These are phyloP conservation scores for Urocitellus parryii DNA, from an alignment of 2,113 vertebrate genomes.

Conservation along the genomic window DNA sequence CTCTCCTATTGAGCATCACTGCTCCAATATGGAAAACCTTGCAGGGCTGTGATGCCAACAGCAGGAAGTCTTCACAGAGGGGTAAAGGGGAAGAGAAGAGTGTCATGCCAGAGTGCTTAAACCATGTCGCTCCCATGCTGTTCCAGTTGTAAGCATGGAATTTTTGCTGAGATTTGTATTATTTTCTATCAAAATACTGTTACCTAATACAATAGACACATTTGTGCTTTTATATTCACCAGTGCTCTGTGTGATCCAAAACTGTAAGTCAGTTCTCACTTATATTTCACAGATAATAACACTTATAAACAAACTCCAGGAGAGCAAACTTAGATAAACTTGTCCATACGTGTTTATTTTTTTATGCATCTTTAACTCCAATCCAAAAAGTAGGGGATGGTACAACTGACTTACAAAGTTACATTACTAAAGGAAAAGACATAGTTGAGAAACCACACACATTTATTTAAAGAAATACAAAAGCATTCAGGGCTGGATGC, in stretches of 20 bases:
- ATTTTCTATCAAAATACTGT: constrained; percentile 27
- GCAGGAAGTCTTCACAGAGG: neutral
- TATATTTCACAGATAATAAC: neutral
- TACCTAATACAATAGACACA: neutral
- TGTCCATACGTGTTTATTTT: neutral
- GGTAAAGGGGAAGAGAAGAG: neutral
- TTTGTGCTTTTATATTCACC: neutral
- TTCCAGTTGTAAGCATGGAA: neutral
- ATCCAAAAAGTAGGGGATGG: neutral
- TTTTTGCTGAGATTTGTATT: neutral
- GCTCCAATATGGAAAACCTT: neutral
- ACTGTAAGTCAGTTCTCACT: constrained; percentile 6
- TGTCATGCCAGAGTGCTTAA: neutral
- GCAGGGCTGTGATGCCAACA: neutral
- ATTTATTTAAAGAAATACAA: constrained; percentile 26
- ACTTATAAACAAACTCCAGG: neutral
- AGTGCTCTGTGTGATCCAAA: neutral
- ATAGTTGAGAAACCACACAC: neutral
- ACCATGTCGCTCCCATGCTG: neutral
- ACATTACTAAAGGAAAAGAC: neutral
- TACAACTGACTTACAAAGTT: neutral
- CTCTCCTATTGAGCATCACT: neutral
- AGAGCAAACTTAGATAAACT: neutral
- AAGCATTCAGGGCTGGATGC: neutral
- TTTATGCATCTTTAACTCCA: neutral